phyloP scores from a whole-genome alignment of 2,888 invertebrate species.

The Lordiphosa andalusiaca region DNA sequence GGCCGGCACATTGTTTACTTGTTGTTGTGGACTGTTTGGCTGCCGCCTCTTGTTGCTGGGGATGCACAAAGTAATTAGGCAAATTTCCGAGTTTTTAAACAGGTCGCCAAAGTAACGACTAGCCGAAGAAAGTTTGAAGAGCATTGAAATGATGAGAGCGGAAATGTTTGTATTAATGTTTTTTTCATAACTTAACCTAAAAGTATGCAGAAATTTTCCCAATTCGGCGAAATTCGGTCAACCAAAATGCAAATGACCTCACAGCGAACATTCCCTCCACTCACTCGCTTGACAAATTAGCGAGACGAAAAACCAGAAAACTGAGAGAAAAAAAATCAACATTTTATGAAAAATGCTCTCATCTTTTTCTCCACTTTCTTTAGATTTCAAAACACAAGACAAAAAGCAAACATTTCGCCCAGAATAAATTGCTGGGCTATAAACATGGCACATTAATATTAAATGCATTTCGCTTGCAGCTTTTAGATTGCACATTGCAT shows the following conservation, averaged over 20 bases:
- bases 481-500: conserved; percentile 19
- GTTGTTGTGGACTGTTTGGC: conserved; percentile 4
- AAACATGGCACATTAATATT: conserved; percentile 76
- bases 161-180: too few relatives aligned
- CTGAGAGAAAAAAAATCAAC: conserved; percentile 32
- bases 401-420: conserved; percentile 6
- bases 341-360: conserved; percentile 53
- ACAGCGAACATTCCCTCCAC: too few relatives aligned
- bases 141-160: not conserved
- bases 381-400: conserved; percentile 5
- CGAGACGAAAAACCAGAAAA: conserved; percentile 29
- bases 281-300: conserved; percentile 67
- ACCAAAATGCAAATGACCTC: too few relatives aligned
- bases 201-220: too few relatives aligned
- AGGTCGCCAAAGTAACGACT: conserved; percentile 51
- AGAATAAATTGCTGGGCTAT: conserved; percentile 74
- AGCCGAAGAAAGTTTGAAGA: not conserved
- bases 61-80: conserved; percentile 71
- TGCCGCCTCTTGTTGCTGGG: conserved; percentile 2
- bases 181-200: too few relatives aligned
- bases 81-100: conserved; percentile 75
- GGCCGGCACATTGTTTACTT: conserved; percentile 43
- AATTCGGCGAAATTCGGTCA: too few relatives aligned
- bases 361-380: conserved; percentile 7
- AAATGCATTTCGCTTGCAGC: conserved; percentile 63